Conservation (phyloP, 2,113 vertebrate species). For the Saguinus midas region DNA sequence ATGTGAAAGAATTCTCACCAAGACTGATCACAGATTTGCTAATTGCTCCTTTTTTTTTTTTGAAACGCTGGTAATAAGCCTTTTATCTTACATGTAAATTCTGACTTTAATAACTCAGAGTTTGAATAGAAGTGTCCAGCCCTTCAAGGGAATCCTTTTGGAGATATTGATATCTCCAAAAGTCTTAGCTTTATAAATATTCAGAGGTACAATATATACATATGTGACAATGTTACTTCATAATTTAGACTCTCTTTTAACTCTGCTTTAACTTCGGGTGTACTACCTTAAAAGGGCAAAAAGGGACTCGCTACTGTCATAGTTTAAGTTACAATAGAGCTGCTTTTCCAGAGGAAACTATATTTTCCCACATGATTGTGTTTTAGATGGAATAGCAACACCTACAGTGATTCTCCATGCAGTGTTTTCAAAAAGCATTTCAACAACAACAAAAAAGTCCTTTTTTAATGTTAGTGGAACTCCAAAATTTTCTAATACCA, state of each 20-base stretch:
- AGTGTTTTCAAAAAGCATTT: background rate
- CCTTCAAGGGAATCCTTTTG: background rate
- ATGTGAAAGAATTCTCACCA: background rate
- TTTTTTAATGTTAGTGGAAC: background rate
- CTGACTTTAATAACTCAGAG: background rate
- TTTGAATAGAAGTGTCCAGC: background rate
- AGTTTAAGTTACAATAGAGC: background rate
- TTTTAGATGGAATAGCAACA: background rate
- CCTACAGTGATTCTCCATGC: background rate
- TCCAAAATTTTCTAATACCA: background rate
- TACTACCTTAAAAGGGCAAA: background rate
- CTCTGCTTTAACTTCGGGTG: background rate
- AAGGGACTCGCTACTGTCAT: background rate
- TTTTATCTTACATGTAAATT: conserved; percentile 3
- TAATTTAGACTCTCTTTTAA: background rate
- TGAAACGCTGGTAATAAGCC: background rate
- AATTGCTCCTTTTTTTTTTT: background rate
- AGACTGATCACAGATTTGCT: background rate
- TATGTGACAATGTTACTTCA: background rate
- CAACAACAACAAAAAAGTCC: background rate
- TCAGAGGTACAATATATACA: background rate
- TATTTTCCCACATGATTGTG: background rate
- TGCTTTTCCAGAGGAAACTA: background rate
- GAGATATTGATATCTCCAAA: background rate
- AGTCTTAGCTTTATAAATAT: conserved; percentile 12